These are phyloP conservation scores for Halcyon leucocephala DNA, from an alignment of 2,797 vertebrate species.

Conservation along the genomic window DNA sequence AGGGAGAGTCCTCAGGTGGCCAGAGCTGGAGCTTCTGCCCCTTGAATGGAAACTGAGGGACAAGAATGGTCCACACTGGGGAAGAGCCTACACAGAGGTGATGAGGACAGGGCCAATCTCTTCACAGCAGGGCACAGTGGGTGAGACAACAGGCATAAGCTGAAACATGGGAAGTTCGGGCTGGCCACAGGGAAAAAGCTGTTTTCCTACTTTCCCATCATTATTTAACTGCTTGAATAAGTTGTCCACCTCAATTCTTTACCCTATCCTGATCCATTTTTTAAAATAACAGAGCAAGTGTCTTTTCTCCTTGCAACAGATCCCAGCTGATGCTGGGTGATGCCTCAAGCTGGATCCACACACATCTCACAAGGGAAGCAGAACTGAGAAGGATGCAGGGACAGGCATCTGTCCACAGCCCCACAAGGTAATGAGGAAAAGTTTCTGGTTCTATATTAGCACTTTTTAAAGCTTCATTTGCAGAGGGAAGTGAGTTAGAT, in stretches of 20 bases:
- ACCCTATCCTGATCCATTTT: not conserved
- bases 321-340: not conserved
- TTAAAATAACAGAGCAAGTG: not conserved
- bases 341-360: not conserved
- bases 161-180: not conserved
- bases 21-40: not conserved
- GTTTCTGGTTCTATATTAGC: not conserved
- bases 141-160: not conserved
- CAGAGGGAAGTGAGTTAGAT: not conserved
- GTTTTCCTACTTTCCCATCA: not conserved
- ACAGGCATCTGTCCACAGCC: not conserved
- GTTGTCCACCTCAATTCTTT: not conserved
- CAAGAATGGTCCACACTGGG: not conserved
- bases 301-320: not conserved
- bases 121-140: not conserved
- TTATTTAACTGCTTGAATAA: not conserved
- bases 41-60: accelerated
- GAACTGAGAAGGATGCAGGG: not conserved
- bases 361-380: not conserved
- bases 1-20: accelerated
- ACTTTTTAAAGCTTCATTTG: not conserved
- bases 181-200: not conserved
- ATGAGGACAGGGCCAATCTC: not conserved
- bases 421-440: accelerated
- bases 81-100: not conserved